These are phyloP conservation scores for Euthynnus affinis DNA, from an alignment of 2,797 vertebrate genomes.

Conservation along the genomic window DNA sequence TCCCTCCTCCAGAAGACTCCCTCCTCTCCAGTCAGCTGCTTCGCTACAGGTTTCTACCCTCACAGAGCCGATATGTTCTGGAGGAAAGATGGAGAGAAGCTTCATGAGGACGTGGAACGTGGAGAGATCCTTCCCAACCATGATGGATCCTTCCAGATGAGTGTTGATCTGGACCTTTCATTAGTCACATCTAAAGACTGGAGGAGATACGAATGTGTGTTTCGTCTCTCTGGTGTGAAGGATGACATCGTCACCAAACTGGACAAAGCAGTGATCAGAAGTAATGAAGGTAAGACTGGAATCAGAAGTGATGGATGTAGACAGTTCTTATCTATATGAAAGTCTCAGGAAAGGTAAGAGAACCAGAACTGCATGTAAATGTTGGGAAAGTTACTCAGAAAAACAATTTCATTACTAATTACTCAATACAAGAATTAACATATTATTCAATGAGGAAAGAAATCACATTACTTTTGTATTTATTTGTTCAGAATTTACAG, in stretches of 20 bases:
- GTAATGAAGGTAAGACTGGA: conserved; percentile 9
- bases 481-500: no score
- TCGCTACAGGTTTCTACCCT: conserved; percentile 75
- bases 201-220: conserved; percentile 65
- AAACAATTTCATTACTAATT: no score
- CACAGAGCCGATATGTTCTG: conserved; percentile 50
- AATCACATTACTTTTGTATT: no score
- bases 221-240: conserved; percentile 57
- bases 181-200: conserved; percentile 44
- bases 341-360: no score
- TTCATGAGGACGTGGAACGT: conserved; percentile 42
- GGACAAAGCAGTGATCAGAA: conserved; percentile 16
- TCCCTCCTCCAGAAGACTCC: conserved; percentile 49
- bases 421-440: no score
- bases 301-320: background rate
- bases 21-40: conserved; percentile 61
- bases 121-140: conserved; percentile 68
- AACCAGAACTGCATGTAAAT: no score
- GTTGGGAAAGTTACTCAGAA: no score
- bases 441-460: no score
- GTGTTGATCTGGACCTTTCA: conserved; percentile 32
- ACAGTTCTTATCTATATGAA: no score
- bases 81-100: conserved; percentile 57
- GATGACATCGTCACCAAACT: conserved; percentile 17
- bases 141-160: conserved; percentile 76